A percentile compares a stretch with the other conserved stretches of the same genome.
Evolutionary conservation across 2,888 invertebrate genomes (phyloP).

Genomic region (Caenorhabditis zanzibari): DNA sequence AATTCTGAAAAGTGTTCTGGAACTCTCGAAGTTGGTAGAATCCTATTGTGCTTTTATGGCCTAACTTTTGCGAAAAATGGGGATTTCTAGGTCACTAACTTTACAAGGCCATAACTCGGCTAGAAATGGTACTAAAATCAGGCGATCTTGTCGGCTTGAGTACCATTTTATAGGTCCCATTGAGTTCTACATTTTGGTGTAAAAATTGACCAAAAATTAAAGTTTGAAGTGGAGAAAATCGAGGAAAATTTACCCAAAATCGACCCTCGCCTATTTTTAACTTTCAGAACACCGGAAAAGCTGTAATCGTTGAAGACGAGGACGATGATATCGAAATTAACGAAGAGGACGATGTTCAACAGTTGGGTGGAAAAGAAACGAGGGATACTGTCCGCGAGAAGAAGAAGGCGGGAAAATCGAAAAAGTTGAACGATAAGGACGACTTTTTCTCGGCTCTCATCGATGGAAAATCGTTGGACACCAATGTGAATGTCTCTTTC

Average conservation of each 20-base stretch:
- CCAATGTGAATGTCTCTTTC: constrained; percentile 79
- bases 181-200: too few relatives aligned
- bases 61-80: too few relatives aligned
- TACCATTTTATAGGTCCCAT: too few relatives aligned
- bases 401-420: constrained; percentile 67
- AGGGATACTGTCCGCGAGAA: constrained; percentile 74
- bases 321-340: constrained; percentile 58
- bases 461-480: constrained; percentile 66
- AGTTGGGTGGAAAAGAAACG: constrained; percentile 73
- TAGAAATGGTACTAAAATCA: too few relatives aligned
- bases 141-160: too few relatives aligned
- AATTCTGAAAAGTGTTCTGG: too few relatives aligned
- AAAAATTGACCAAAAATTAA: too few relatives aligned
- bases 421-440: constrained; percentile 53
- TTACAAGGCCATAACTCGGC: too few relatives aligned
- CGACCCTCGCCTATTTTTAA: not conserved
- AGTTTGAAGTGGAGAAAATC: not conserved
- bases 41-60: too few relatives aligned
- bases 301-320: constrained; percentile 67
- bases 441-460: constrained; percentile 70
- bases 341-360: constrained; percentile 74
- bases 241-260: not conserved
- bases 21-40: too few relatives aligned
- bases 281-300: constrained; percentile 66
- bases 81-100: too few relatives aligned